phyloP scores from a whole-genome alignment of 2,797 vertebrate genomes.

The Alfaro cultratus region DNA sequence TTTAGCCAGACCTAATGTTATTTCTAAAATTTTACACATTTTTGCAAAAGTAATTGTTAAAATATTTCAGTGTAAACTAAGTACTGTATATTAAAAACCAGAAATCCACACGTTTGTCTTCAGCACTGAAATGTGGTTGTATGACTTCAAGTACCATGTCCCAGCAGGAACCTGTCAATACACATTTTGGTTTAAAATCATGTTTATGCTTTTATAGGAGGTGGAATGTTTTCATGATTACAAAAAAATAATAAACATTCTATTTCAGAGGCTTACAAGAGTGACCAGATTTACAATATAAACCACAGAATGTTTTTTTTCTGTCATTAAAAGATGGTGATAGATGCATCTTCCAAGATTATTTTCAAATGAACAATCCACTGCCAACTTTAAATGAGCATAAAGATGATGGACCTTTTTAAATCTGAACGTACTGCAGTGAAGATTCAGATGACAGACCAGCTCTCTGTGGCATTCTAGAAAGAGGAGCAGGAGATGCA shows the following conservation, averaged over 20 bases:
- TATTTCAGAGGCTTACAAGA: not conserved
- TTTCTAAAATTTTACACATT: not conserved
- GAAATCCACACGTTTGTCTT: not conserved
- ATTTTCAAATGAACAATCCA: not conserved
- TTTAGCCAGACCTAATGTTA: not conserved
- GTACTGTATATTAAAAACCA: not conserved
- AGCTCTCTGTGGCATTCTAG: slow-evolving; percentile 49
- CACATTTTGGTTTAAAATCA: not conserved
- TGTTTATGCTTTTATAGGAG: not conserved
- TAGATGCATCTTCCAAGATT: not conserved
- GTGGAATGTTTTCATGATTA: not conserved
- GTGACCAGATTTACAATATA: not conserved
- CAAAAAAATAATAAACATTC: not conserved
- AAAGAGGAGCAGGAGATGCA: slow-evolving; percentile 33
- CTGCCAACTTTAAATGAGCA: not conserved
- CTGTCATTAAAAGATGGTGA: not conserved
- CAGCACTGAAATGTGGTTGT: not conserved
- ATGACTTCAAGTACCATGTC: not conserved
- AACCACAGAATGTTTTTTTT: not conserved
- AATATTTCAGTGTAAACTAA: not conserved
- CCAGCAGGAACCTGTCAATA: not conserved
- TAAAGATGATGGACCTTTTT: not conserved
- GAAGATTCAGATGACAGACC: slow-evolving; percentile 35
- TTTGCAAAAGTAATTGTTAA: not conserved
- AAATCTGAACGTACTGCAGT: slow-evolving; percentile 17